These are phyloP conservation scores for Merodon equestris DNA, from an alignment of 2,888 invertebrate species.

Conservation along the genomic window DNA sequence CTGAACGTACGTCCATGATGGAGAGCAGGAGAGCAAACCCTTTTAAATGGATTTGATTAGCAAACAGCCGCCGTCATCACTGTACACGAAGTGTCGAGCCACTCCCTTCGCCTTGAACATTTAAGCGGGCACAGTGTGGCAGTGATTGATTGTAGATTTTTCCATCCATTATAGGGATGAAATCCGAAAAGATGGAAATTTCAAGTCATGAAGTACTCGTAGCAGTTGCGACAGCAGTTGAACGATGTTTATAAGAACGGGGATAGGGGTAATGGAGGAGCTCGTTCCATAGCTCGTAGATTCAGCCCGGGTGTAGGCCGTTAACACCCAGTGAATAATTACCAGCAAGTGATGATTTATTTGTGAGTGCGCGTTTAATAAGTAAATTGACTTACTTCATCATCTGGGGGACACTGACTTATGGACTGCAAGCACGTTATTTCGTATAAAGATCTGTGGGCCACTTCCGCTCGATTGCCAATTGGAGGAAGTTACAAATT, in stretches of 20 bases:
- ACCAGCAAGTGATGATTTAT: constrained; percentile 67
- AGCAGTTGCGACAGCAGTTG: constrained; percentile 53
- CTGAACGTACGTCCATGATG: too few relatives aligned
- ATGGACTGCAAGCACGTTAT: not conserved
- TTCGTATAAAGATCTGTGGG: constrained; percentile 13
- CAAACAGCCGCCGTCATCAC: constrained; percentile 13
- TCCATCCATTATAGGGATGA: constrained; percentile 60
- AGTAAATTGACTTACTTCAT: constrained; percentile 67
- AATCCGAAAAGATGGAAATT: constrained; percentile 50
- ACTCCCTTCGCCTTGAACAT: constrained; percentile 39
- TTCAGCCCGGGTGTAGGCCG: constrained; percentile 18
- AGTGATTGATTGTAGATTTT: constrained; percentile 65
- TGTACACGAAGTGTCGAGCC: not conserved
- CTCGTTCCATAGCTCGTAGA: constrained; percentile 6
- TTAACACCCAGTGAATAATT: constrained; percentile 65
- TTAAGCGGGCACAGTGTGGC: constrained; percentile 58
- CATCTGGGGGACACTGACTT: constrained; percentile 28
- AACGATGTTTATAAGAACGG: constrained; percentile 18
- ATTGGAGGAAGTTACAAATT: constrained; percentile 41
- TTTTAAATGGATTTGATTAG: constrained; percentile 51
- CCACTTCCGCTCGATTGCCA: constrained; percentile 53
- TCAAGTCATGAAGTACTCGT: constrained; percentile 21
- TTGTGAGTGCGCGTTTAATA: constrained; percentile 62
- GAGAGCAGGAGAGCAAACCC: constrained; percentile 26
- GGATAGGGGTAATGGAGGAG: constrained; percentile 43